These are phyloP conservation scores for Hipposideros larvatus DNA, from an alignment of 2,797 vertebrate genomes.

Conservation along the genomic window DNA sequence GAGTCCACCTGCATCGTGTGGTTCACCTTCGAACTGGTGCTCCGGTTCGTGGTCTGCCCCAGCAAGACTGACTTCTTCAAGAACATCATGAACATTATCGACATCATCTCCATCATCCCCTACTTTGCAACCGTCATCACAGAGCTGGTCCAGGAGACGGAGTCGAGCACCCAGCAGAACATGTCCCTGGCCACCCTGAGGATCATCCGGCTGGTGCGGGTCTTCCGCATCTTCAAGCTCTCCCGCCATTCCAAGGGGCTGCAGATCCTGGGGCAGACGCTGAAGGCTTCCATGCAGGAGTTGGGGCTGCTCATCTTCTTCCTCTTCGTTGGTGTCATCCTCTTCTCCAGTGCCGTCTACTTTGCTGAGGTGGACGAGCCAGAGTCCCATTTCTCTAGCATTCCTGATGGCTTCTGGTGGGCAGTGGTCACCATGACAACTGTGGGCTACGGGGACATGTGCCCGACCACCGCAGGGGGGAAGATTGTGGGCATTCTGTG, in stretches of 20 bases:
- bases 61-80: conserved; percentile 98
- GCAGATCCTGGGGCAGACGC: conserved; percentile 95
- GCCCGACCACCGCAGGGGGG: conserved; percentile 96
- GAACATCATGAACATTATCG: conserved; percentile 99
- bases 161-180: conserved; percentile 92
- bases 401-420: conserved; percentile 99
- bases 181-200: conserved; percentile 97
- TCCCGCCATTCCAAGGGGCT: conserved; percentile 96
- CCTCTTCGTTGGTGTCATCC: conserved; percentile 98
- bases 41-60: conserved; percentile 96
- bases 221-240: conserved; percentile 98
- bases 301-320: conserved; percentile 97
- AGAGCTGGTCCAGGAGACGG: conserved; percentile 94
- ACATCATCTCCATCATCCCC: conserved; percentile 98
- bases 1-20: conserved; percentile 98
- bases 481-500: conserved; percentile 98
- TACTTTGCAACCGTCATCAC: conserved; percentile 98
- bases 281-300: conserved; percentile 96
- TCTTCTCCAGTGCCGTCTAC: conserved; percentile 98
- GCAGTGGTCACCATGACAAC: conserved; percentile 99
- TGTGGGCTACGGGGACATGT: conserved; percentile 99
- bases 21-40: conserved; percentile 96
- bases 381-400: conserved; percentile 97
- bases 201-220: conserved; percentile 96
- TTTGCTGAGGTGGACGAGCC: conserved; percentile 99